Percentiles rank a stretch among this genome's conserved stretches.
Conservation (phyloP, 1,140 invertebrate genomes). For the Palaemon carinicauda region DNA sequence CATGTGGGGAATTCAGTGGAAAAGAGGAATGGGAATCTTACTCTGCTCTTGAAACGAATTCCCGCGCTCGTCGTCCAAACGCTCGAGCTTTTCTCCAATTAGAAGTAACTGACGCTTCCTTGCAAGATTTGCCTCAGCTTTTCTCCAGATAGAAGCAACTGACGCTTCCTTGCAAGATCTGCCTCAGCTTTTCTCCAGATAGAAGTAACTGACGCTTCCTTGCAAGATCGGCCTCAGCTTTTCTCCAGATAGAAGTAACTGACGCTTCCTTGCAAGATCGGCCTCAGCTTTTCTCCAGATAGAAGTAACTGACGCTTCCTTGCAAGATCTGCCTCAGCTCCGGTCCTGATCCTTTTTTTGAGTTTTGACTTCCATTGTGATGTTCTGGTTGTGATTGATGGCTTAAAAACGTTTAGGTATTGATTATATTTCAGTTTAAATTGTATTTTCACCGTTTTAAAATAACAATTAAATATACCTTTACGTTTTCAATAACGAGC, state of each 20-base stretch:
- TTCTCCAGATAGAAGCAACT: too few relatives aligned
- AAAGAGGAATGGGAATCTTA: neutral
- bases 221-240: neutral
- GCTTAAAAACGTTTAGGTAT: too few relatives aligned
- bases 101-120: neutral
- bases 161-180: too few relatives aligned
- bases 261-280: neutral
- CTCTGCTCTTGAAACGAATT: neutral
- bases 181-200: neutral
- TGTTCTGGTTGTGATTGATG: too few relatives aligned
- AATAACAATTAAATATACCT: too few relatives aligned
- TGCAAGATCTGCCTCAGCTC: neutral
- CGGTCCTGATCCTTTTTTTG: too few relatives aligned
- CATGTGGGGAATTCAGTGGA: constrained; percentile 36
- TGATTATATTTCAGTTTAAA: too few relatives aligned
- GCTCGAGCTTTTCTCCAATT: neutral
- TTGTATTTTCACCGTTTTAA: too few relatives aligned
- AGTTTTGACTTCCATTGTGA: too few relatives aligned
- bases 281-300: neutral
- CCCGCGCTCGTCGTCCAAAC: too few relatives aligned
- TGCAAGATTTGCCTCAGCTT: neutral
- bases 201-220: neutral
- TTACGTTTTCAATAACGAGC: too few relatives aligned
- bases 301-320: neutral
- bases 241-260: neutral